Conservation (phyloP, 1,140 invertebrate genomes). For the Sarcophaga peregrina region DNA sequence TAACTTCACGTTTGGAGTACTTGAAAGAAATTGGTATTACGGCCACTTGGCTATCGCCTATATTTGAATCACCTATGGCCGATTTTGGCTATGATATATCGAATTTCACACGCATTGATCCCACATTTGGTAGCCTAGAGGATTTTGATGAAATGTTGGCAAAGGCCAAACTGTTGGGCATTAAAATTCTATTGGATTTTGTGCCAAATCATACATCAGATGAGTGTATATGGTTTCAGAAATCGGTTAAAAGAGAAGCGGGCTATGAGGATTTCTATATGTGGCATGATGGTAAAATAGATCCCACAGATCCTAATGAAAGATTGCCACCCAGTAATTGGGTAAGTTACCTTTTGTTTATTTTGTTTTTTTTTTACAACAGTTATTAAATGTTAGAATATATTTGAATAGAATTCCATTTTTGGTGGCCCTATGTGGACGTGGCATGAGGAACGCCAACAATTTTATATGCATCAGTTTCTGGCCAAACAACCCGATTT, state of each 20-base stretch:
- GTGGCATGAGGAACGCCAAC: slow-evolving; percentile 68
- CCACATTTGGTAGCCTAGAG: slow-evolving; percentile 77
- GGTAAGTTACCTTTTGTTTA: slow-evolving; percentile 59
- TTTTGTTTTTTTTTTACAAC: slow-evolving; percentile 83
- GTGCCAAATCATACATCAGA: slow-evolving; percentile 83
- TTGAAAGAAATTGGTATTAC: slow-evolving; percentile 70
- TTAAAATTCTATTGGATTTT: slow-evolving; percentile 75
- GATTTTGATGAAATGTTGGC: slow-evolving; percentile 77
- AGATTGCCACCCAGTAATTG: slow-evolving; percentile 71
- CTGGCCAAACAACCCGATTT: slow-evolving; percentile 75
- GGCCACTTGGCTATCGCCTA: slow-evolving; percentile 78
- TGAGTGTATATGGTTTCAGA: slow-evolving; percentile 78
- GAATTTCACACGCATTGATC: slow-evolving; percentile 77
- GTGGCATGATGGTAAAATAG: slow-evolving; percentile 71
- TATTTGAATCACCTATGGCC: slow-evolving; percentile 76
- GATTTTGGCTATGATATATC: slow-evolving; percentile 78
- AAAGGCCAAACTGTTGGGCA: slow-evolving; percentile 68
- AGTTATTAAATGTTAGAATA: slow-evolving; percentile 69
- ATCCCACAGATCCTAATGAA: slow-evolving; percentile 52
- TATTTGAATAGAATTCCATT: slow-evolving; percentile 66
- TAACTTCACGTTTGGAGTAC: slow-evolving; percentile 68
- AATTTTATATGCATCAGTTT: slow-evolving; percentile 76
- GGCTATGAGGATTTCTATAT: slow-evolving; percentile 79
- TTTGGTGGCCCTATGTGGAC: slow-evolving; percentile 69
- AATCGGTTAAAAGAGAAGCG: slow-evolving; percentile 69